phyloP scores from a whole-genome alignment of 2,797 vertebrate species.

The Melanotaenia boesemani region DNA sequence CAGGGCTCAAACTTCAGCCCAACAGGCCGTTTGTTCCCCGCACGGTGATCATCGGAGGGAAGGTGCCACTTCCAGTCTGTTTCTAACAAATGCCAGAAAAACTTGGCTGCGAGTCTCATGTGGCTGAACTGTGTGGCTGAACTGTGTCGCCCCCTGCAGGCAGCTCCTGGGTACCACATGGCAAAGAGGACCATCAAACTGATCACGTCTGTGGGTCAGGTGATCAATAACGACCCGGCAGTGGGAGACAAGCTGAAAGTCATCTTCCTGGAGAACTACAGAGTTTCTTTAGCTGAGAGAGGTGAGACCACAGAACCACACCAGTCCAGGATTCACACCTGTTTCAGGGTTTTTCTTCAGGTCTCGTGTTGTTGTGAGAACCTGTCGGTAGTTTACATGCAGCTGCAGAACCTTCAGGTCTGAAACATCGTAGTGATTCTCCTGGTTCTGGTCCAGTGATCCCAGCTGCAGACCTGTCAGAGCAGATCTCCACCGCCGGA shows the following conservation, averaged over 20 bases:
- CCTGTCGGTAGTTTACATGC: background rate
- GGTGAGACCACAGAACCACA: slow-evolving; percentile 66
- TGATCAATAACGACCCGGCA: slow-evolving; percentile 88
- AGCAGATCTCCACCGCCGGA: slow-evolving; percentile 92
- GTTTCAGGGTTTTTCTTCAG: no score
- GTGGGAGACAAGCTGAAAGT: slow-evolving; percentile 90
- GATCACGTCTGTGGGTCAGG: slow-evolving; percentile 87
- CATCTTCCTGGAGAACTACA: slow-evolving; percentile 92
- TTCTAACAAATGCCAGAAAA: no score
- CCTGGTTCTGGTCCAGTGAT: slow-evolving; percentile 81
- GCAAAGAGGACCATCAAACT: slow-evolving; percentile 93
- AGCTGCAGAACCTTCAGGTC: background rate
- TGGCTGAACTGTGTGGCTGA: background rate
- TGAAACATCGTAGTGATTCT: background rate
- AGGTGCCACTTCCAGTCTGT: slow-evolving; percentile 73
- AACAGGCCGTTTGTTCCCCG: slow-evolving; percentile 85
- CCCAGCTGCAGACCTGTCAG: slow-evolving; percentile 89
- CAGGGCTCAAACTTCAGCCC: slow-evolving; percentile 89
- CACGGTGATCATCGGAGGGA: slow-evolving; percentile 92
- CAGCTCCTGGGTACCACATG: slow-evolving; percentile 93
- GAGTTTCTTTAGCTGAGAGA: slow-evolving; percentile 91
- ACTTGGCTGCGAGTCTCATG: background rate
- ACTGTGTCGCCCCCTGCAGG: slow-evolving; percentile 71
- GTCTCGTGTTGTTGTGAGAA: no score
- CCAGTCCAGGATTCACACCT: no score